phyloP scores from a whole-genome alignment of 2,797 vertebrate species.

The Anguilla pacifica region DNA sequence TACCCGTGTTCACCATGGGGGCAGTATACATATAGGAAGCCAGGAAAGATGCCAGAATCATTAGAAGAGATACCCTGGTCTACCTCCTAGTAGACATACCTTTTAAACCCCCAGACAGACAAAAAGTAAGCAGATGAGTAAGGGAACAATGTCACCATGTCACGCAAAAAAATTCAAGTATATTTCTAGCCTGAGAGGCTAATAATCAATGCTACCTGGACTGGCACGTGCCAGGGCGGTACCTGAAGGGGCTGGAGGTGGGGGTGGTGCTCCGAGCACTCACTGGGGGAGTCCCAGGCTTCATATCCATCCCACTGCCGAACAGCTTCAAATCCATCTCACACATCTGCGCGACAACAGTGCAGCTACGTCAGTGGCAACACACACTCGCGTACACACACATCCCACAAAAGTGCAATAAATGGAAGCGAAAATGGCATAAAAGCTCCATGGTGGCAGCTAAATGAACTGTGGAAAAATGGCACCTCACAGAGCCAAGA shows the following conservation, averaged over 20 bases:
- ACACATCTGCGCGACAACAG: constrained; percentile 78
- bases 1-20: too few species aligned
- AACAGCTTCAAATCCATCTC: constrained; percentile 98
- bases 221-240: constrained; percentile 33
- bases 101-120: too few species aligned
- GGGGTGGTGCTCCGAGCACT: constrained; percentile 90
- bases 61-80: too few species aligned
- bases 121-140: too few species aligned
- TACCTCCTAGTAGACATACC: too few species aligned
- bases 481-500: not conserved
- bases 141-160: too few species aligned
- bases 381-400: constrained; percentile 17
- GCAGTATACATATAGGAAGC: too few species aligned
- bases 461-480: not conserved
- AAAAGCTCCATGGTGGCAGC: too few species aligned
- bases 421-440: too few species aligned
- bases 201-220: not conserved
- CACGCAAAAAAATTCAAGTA: too few species aligned
- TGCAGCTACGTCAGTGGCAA: not conserved
- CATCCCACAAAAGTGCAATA: not conserved
- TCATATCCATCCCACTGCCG: constrained; percentile 91
- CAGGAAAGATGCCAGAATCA: too few species aligned
- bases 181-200: not conserved
- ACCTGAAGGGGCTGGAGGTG: constrained; percentile 96
- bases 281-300: constrained; percentile 93